These are phyloP conservation scores for Presbytis comata DNA, from an alignment of 2,797 vertebrate genomes.

Conservation along the genomic window DNA sequence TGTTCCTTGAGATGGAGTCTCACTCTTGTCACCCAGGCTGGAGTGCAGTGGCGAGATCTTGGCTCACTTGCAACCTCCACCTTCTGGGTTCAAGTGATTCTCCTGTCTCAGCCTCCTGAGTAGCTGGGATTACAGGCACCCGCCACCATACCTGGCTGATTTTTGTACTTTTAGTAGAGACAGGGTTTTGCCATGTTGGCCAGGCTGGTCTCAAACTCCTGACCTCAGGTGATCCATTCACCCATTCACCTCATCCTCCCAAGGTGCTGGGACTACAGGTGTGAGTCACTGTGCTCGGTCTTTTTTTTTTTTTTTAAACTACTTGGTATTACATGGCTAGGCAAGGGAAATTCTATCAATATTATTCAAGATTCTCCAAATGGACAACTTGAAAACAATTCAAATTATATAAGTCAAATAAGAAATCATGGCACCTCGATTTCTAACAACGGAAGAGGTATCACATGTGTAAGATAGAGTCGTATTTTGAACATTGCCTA, in stretches of 20 bases:
- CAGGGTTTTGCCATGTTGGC: not conserved
- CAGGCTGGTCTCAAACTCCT: not conserved
- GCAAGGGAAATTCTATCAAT: not conserved
- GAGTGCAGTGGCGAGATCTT: not conserved
- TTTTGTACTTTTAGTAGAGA: not conserved
- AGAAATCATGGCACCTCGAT: not conserved
- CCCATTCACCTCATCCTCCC: not conserved
- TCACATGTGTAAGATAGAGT: not conserved
- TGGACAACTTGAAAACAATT: conserved; percentile 43
- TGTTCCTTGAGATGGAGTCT: not conserved
- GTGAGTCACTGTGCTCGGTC: not conserved
- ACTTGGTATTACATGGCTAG: not conserved
- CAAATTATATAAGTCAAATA: conserved; percentile 2
- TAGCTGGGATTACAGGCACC: not conserved
- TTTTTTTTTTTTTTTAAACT: not conserved
- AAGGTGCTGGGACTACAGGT: not conserved
- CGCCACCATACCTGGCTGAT: not conserved
- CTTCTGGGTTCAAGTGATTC: not conserved
- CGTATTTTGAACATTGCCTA: conserved; percentile 12
- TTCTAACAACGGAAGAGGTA: conserved; percentile 29
- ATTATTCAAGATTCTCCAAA: conserved; percentile 26
- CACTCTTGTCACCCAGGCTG: not conserved
- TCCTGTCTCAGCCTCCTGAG: not conserved
- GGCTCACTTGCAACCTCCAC: not conserved
- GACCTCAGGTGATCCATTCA: not conserved